Evolutionary conservation across 2,113 vertebrate species (phyloP).

Genomic region (Alligator sinensis): DNA sequence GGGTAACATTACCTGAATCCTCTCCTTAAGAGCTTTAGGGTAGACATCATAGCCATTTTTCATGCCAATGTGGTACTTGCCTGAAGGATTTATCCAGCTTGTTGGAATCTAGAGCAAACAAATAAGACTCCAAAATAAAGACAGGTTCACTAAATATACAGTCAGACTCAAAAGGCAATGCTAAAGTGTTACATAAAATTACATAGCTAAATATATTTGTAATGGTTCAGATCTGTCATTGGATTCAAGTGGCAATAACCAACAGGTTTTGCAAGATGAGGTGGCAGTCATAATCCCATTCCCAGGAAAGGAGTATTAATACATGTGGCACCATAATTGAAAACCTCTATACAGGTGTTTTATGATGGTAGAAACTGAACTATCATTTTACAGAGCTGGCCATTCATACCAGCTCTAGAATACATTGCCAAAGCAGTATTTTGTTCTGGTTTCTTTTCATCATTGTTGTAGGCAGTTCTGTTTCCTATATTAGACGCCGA

Average conservation of each 20-base stretch:
- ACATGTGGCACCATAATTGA: rapidly evolving
- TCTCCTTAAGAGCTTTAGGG: slow-evolving; percentile 96
- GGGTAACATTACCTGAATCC: slow-evolving; percentile 89
- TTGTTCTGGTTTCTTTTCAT: background rate
- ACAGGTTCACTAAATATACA: background rate
- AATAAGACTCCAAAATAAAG: slow-evolving; percentile 1
- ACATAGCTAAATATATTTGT: background rate
- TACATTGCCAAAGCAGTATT: background rate
- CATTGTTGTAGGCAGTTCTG: background rate
- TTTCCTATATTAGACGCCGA: background rate
- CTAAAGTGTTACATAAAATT: background rate
- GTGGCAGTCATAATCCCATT: background rate
- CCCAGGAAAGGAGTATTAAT: background rate
- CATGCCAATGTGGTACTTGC: slow-evolving; percentile 94
- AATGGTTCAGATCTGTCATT: background rate
- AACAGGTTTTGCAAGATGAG: background rate
- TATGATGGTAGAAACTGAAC: background rate
- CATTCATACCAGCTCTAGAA: background rate
- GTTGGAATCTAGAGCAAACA: slow-evolving; percentile 85
- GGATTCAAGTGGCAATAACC: background rate
- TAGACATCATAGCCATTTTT: slow-evolving; percentile 99
- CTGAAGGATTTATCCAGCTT: slow-evolving; percentile 93
- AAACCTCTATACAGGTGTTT: background rate
- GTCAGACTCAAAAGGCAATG: background rate
- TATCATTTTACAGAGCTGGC: background rate